phyloP scores from a whole-genome alignment of 2,113 vertebrate species.

The Pelvicachromis taeniatus region DNA sequence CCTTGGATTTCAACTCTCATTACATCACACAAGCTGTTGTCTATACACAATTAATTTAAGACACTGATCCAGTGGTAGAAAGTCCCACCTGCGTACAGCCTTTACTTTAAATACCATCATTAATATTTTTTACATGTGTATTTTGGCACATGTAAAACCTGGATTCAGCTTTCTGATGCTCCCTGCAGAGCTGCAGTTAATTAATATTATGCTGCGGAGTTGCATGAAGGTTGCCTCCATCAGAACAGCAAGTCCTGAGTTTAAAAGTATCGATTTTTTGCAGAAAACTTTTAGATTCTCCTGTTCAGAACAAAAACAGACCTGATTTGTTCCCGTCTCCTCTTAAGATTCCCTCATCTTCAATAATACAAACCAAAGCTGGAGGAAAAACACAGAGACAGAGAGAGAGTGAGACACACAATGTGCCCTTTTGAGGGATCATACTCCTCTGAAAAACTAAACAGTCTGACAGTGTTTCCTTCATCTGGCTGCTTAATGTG shows the following conservation, averaged over 20 bases:
- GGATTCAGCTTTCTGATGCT: not conserved
- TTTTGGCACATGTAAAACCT: not conserved
- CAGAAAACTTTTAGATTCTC: not conserved
- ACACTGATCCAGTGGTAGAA: not conserved
- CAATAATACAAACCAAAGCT: constrained; percentile 24
- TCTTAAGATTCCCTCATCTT: constrained; percentile 19
- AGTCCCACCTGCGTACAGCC: not conserved
- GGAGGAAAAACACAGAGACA: not conserved
- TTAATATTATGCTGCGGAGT: not conserved
- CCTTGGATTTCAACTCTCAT: constrained; percentile 37
- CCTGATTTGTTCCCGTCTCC: not conserved
- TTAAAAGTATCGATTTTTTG: not conserved
- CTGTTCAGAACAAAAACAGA: not conserved
- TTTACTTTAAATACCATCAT: not conserved
- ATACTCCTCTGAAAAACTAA: constrained; percentile 80
- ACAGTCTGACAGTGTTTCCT: constrained; percentile 91
- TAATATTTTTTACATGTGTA: not conserved
- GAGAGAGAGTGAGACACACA: constrained; percentile 74
- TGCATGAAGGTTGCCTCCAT: not conserved
- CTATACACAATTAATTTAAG: not conserved
- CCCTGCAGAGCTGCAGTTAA: not conserved
- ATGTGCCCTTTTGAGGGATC: constrained; percentile 92
- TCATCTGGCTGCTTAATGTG: constrained; percentile 95
- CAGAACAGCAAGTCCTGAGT: not conserved
- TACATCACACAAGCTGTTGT: constrained; percentile 3